These are phyloP conservation scores for Atopsyche davidsoni DNA, from an alignment of 1,140 invertebrate genomes.

Conservation along the genomic window DNA sequence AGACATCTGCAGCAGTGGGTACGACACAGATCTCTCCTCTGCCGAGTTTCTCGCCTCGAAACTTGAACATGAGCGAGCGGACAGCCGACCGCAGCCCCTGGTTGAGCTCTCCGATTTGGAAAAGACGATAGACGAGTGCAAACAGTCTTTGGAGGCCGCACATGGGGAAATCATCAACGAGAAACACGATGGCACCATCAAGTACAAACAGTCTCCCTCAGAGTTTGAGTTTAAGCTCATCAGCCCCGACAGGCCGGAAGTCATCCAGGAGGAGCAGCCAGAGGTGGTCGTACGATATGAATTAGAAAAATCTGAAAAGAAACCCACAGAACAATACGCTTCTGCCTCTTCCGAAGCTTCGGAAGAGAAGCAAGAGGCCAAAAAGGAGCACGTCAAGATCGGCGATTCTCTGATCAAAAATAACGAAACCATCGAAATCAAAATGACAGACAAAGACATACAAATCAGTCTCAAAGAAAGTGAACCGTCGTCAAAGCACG, in stretches of 20 bases:
- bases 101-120: constrained; percentile 49
- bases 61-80: constrained; percentile 46
- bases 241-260: constrained; percentile 46
- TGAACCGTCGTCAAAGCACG: constrained; percentile 22
- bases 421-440: constrained; percentile 17
- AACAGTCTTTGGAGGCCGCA: constrained; percentile 59
- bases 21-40: constrained; percentile 60
- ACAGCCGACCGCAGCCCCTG: constrained; percentile 43
- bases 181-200: constrained; percentile 49
- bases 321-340: constrained; percentile 9
- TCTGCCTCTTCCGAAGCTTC: constrained; percentile 20
- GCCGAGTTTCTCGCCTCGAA: constrained; percentile 54
- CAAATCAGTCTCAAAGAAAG: constrained; percentile 20
- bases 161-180: constrained; percentile 61
- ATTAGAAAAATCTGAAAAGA: constrained; percentile 6
- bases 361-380: constrained; percentile 26
- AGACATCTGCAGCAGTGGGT: constrained; percentile 56
- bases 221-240: constrained; percentile 64
- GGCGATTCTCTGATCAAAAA: constrained; percentile 12
- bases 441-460: constrained; percentile 23
- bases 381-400: constrained; percentile 16
- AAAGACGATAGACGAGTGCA: constrained; percentile 63
- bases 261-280: constrained; percentile 43
- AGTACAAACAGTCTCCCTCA: constrained; percentile 61
- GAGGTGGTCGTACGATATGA: constrained; percentile 12